Evolutionary conservation across 2,113 vertebrate species (phyloP).

Genomic region (Prunella fulvescens): DNA sequence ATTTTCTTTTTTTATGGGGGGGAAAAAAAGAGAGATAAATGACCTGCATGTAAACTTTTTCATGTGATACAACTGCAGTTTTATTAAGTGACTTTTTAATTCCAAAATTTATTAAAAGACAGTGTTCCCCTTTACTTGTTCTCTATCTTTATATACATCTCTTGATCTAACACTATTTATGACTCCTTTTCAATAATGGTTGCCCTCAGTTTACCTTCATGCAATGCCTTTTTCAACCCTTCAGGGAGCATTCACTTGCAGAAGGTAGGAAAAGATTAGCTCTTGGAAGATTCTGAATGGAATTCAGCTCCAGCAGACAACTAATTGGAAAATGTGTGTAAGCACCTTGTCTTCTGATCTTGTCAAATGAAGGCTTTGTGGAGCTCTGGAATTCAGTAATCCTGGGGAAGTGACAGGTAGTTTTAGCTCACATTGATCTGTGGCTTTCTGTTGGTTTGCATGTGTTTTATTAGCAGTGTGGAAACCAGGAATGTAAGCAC

Average conservation of each 20-base stretch:
- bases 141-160: slow-evolving; percentile 41
- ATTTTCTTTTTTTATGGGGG: slow-evolving; percentile 47
- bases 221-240: neutral
- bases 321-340: neutral
- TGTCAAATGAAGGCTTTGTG: neutral
- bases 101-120: slow-evolving; percentile 74
- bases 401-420: neutral
- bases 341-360: neutral
- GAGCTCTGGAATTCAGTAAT: neutral
- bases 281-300: neutral
- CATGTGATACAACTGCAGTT: slow-evolving; percentile 70
- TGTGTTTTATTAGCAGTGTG: neutral
- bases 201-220: neutral
- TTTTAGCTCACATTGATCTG: neutral
- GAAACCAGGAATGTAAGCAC: neutral
- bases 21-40: neutral
- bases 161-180: neutral
- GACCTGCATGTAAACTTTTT: slow-evolving; percentile 71
- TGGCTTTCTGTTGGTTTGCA: neutral
- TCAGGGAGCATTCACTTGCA: neutral
- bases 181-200: neutral
- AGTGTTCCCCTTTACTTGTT: slow-evolving; percentile 60
- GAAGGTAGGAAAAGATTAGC: neutral
- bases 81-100: slow-evolving; percentile 77
- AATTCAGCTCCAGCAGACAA: neutral